Evolutionary conservation across 2,113 vertebrate species (phyloP).

Genomic region (Ellobius talpinus): DNA sequence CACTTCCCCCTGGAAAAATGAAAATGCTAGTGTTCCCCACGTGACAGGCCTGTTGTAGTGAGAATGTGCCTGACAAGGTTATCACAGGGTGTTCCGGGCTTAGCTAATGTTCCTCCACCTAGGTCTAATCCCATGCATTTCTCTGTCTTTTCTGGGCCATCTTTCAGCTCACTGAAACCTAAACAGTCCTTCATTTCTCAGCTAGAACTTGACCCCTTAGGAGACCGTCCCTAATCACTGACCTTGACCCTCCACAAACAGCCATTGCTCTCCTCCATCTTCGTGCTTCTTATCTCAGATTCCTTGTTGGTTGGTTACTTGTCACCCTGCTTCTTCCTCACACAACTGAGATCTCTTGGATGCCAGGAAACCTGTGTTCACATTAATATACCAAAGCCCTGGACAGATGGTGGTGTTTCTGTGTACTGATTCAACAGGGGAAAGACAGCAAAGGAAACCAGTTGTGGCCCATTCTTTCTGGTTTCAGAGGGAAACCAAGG

Average conservation of each 20-base stretch:
- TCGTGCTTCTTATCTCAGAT: not conserved
- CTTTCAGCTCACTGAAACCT: not conserved
- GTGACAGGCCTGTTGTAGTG: not conserved
- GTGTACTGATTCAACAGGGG: not conserved
- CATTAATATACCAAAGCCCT: not conserved
- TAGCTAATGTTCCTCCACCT: not conserved
- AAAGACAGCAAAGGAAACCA: not conserved
- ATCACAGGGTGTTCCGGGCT: not conserved
- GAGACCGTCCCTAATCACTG: not conserved
- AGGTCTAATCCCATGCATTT: not conserved
- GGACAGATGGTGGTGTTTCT: not conserved
- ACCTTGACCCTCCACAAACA: not conserved
- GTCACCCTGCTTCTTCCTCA: not conserved
- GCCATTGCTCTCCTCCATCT: not conserved
- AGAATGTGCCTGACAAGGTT: not conserved
- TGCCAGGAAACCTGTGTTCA: not conserved
- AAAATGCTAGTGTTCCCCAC: not conserved
- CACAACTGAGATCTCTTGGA: not conserved
- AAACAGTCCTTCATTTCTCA: not conserved
- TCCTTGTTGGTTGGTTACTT: not conserved
- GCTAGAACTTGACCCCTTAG: not conserved
- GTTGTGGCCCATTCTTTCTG: conserved; percentile 48
- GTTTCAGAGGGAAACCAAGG: conserved; percentile 61
- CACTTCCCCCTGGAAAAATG: conserved; percentile 30
- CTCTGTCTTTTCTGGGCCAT: not conserved